These are phyloP conservation scores for Bibio marci DNA, from an alignment of 2,888 invertebrate species.

Conservation along the genomic window DNA sequence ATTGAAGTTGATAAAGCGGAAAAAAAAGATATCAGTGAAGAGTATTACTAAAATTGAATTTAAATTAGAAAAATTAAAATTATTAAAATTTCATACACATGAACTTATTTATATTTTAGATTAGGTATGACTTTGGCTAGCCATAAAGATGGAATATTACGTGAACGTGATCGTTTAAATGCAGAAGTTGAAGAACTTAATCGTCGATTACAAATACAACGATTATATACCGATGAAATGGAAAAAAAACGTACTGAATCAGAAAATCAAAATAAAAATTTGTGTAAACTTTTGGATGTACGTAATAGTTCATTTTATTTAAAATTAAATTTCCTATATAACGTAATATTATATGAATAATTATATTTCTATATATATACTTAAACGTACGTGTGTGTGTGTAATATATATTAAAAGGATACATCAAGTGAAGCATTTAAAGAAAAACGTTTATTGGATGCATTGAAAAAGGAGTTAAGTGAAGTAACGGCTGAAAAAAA, in stretches of 20 bases:
- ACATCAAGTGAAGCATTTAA: constrained; percentile 25
- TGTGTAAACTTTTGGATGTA: constrained; percentile 25
- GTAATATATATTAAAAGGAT: constrained; percentile 20
- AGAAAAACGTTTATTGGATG: constrained; percentile 22
- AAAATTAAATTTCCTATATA: background rate
- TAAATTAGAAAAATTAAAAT: background rate
- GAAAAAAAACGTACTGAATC: constrained; percentile 21
- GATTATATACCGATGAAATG: constrained; percentile 22
- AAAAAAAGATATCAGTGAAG: constrained; percentile 1
- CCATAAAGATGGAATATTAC: constrained; percentile 18
- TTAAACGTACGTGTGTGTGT: no score
- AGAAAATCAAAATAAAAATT: constrained; percentile 25
- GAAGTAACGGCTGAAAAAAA: constrained; percentile 19
- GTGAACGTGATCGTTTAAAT: constrained; percentile 20
- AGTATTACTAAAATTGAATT: background rate
- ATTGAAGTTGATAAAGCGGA: constrained; percentile 21
- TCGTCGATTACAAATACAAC: constrained; percentile 23
- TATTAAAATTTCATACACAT: no score
- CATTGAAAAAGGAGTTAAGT: constrained; percentile 18
- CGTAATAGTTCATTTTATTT: constrained; percentile 3
- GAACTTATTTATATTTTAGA: no score
- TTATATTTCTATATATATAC: background rate
- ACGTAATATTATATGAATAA: background rate
- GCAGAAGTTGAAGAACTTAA: constrained; percentile 24
- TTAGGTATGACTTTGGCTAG: constrained; percentile 11